These are phyloP conservation scores for Scaptomyza hsui DNA, from an alignment of 1,140 invertebrate genomes.

Conservation along the genomic window DNA sequence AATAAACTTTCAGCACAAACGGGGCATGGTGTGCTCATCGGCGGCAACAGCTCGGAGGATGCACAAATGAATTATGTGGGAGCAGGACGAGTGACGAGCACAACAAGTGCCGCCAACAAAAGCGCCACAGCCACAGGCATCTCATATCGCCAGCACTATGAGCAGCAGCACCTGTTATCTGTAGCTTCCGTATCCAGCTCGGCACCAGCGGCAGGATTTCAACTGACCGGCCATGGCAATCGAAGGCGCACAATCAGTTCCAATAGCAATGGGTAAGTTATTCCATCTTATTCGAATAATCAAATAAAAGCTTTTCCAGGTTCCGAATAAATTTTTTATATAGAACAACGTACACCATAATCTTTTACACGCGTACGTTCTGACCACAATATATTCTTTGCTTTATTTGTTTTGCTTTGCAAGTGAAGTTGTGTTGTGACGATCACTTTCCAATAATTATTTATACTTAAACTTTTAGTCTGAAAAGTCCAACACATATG, in stretches of 20 bases:
- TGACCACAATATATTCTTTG: too few species aligned
- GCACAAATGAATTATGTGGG: conserved; percentile 31
- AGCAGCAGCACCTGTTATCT: conserved; percentile 30
- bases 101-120: background rate
- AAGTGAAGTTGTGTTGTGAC: too few species aligned
- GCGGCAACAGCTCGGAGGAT: conserved; percentile 18
- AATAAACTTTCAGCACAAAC: conserved; percentile 76
- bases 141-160: conserved; percentile 21
- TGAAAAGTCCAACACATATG: too few species aligned
- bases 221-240: conserved; percentile 57
- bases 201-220: conserved; percentile 58
- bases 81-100: conserved; percentile 2
- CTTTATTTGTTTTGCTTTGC: too few species aligned
- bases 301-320: too few species aligned
- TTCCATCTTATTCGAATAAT: too few species aligned
- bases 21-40: conserved; percentile 19
- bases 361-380: too few species aligned
- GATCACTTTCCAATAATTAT: too few species aligned
- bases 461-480: too few species aligned
- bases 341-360: too few species aligned
- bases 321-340: too few species aligned
- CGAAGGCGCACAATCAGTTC: conserved; percentile 82
- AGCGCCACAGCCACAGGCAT: conserved; percentile 25
- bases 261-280: conserved; percentile 80
- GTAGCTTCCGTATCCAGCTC: conserved; percentile 47